Base-by-base conservation (phyloP, 2,888 invertebrate genomes). In the Aphidius colemani region DNA sequence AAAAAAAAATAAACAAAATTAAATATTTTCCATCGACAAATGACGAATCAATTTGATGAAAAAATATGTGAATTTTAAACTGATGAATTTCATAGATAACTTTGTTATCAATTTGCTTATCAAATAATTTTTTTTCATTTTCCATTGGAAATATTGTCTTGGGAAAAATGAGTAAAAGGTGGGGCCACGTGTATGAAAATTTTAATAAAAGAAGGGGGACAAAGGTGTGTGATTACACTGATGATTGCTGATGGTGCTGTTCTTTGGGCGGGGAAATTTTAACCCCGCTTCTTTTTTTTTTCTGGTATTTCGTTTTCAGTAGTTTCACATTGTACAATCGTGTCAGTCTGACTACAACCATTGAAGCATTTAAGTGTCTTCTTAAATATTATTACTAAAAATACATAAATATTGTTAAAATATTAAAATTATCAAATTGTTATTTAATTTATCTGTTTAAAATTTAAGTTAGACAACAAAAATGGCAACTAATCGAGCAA, bases 401-500 rank as follows among this genome's bases (percentile, higher is more conserved):
- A 45, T 57, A 57, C 45, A 45, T 7, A 46, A 30, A 57, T 67
- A 64, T 67, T 30, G 18, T 50, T 60, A 8, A 11, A 18, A 18
- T 18, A 39, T 9, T 39, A 18, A 49, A 30, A 41, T 50, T 9
- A 11, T 46, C 46, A 43, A 48, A n/a, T 8, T 48, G 48, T 39
- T 49, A 48, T n/a, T 10, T 18, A n/a, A 57, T 46, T 30, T 10
- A 57, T 46, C 30, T 11, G 44, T 45, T 45, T 30, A 30, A 5
- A 5, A 30, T 57, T 59, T 43, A 57, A 55, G 59, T 44, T 57
- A 53, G 49, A 40, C 44, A 43, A 48, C n/a, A 18, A 66, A 39
- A 11, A 93, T 93, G 93, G 92, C 93, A 74, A 88, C 86, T 83
- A 90, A 92, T 86, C 86, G 95, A 83, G 94, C 94, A 74, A 86